Base-by-base conservation (phyloP, 1,140 invertebrate species). In the Drosophila pruinosa region DNA sequence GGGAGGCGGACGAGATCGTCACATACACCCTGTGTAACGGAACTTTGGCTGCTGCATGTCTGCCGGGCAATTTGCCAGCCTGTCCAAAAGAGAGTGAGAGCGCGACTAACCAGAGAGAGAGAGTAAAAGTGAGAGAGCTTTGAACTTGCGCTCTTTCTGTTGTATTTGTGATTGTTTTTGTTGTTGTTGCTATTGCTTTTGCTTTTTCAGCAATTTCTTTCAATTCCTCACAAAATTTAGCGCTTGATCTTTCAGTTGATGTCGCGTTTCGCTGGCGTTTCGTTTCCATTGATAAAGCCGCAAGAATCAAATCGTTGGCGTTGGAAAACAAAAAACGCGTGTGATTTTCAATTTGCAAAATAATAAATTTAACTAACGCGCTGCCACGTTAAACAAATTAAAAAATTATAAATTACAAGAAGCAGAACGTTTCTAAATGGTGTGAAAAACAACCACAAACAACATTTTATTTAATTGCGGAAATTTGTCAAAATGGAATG, bases 41-140 rank as follows among this genome's bases (percentile, higher is more conserved):
- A 86, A 86, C 65, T 74, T 70, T 85, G 76, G 59, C 80, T 83
- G 75, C 72, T 58, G 50, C 43, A 47, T 85, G 81, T 86, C 81
- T 85, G 77, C 53, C 61, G 70, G 76, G 76, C 76, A 73, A 28
- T 64, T 34, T 76, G 76, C 76, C 76, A 85, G 17, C 24, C 14
- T 8, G 38, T 14, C 14, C 64, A 36, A 67, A 48, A 43, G 26
- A 31, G 39, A n/a, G n/a, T 12, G 31, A 57, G 43, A 31, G 14
- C 6, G n/a, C 14, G 2, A 12, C 10, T 2, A 41, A 3, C 2
- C 7, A 10, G 47, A 41, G 10, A 14, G 14, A 8, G 22, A 26
- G 58, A 19, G 8, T 2, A 26, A 8, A 10, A 31, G 28, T 2
- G 10, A 19, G 7, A 43, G 24, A 45, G 39, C 14, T 28, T n/a